Conservation (phyloP, 1,140 invertebrate species). For the Cataglyphis hispanica region DNA sequence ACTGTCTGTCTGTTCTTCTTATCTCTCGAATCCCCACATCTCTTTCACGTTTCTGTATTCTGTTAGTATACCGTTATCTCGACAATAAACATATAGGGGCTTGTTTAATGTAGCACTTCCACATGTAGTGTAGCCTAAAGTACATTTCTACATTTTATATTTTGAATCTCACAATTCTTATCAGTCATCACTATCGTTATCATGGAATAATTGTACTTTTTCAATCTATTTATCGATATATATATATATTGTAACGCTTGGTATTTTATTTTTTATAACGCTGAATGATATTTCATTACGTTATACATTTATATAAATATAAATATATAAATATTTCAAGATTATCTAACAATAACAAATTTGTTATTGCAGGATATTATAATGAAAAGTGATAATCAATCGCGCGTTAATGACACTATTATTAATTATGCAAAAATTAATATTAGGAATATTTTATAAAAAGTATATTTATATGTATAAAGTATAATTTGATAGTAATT, state of each 20-base stretch:
- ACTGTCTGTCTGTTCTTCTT: conserved; percentile 84
- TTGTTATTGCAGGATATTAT: neutral
- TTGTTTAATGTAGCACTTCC: conserved; percentile 79
- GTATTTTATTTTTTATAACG: conserved; percentile 3
- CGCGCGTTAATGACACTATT: neutral
- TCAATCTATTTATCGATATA: conserved; percentile 53
- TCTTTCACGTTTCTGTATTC: conserved; percentile 68
- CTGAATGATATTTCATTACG: conserved; percentile 37
- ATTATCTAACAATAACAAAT: neutral
- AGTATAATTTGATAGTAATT: neutral
- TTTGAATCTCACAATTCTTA: conserved; percentile 65
- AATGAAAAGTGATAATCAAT: neutral
- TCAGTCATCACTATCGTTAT: conserved; percentile 58
- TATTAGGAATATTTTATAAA: neutral
- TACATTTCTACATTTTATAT: conserved; percentile 64
- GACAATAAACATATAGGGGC: conserved; percentile 75
- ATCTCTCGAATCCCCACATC: conserved; percentile 74
- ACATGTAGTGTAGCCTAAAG: conserved; percentile 53
- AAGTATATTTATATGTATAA: neutral
- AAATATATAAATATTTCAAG: neutral
- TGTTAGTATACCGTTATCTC: conserved; percentile 68
- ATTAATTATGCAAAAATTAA: conserved; percentile 3
- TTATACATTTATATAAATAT: conserved; percentile 20
- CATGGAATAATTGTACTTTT: conserved; percentile 69
- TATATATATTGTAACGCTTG: conserved; percentile 11